Percentiles rank a stretch among this genome's conserved stretches.
These are phyloP conservation scores for Strigamia transsilvanica DNA, from an alignment of 2,888 invertebrate species.

Conservation along the genomic window DNA sequence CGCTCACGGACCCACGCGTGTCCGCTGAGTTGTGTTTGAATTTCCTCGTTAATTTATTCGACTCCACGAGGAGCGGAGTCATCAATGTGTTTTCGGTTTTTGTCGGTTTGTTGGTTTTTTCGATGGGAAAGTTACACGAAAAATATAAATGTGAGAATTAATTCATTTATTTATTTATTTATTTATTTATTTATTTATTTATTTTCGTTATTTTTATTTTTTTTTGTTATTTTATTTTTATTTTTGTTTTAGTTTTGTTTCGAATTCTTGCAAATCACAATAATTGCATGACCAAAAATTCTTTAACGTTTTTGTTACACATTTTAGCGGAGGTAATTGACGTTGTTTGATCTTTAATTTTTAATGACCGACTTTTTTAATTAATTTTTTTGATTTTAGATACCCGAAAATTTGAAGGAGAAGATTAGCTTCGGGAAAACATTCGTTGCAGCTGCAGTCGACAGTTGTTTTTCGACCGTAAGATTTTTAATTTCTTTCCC, in stretches of 20 bases:
- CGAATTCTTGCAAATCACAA: slow-evolving; percentile 78
- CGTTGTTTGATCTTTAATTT: slow-evolving; percentile 53
- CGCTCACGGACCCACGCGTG: slow-evolving; percentile 68
- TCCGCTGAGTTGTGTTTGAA: slow-evolving; percentile 73
- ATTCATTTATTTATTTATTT: neutral
- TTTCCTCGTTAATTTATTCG: slow-evolving; percentile 71
- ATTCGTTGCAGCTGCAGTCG: slow-evolving; percentile 73
- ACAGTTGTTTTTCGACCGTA: slow-evolving; percentile 72
- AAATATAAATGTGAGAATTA: slow-evolving; percentile 69
- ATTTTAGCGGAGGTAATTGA: slow-evolving; percentile 33
- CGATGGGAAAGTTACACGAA: slow-evolving; percentile 71
- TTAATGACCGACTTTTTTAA: slow-evolving; percentile 69
- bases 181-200: neutral
- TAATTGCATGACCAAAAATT: slow-evolving; percentile 74
- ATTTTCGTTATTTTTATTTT: neutral
- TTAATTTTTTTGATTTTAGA: slow-evolving; percentile 64
- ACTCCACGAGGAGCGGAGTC: slow-evolving; percentile 69
- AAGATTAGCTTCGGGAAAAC: slow-evolving; percentile 71
- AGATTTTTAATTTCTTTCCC: slow-evolving; percentile 7
- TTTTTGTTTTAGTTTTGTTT: slow-evolving; percentile 68
- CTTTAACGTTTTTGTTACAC: slow-evolving; percentile 69
- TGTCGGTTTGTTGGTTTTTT: slow-evolving; percentile 73
- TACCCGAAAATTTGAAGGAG: slow-evolving; percentile 63
- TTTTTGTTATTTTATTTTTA: slow-evolving; percentile 1
- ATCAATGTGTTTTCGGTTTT: slow-evolving; percentile 75